Conservation (phyloP, 2,113 vertebrate genomes). For the Pogona vitticeps region DNA sequence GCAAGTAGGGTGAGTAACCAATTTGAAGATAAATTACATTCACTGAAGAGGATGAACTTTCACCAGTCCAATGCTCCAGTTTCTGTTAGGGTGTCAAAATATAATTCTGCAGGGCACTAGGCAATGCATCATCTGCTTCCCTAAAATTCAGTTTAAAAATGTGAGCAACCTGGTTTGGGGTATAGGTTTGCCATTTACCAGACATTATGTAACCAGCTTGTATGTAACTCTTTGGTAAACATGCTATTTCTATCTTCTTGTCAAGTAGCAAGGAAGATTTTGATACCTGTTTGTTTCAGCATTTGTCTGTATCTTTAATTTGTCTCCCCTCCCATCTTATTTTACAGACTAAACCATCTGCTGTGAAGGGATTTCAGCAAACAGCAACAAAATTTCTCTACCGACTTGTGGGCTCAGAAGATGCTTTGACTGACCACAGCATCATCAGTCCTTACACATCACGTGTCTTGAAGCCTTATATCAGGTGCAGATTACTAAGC, state of each 20-base stretch:
- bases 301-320: not conserved
- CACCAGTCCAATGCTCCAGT: not conserved
- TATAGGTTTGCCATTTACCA: not conserved
- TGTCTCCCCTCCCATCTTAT: slow-evolving; percentile 26
- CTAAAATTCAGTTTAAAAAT: not conserved
- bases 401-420: slow-evolving; percentile 89
- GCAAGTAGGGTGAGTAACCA: not conserved
- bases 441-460: slow-evolving; percentile 95
- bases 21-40: not conserved
- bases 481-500: slow-evolving; percentile 81
- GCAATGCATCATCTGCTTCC: not conserved
- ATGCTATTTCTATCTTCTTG: not conserved
- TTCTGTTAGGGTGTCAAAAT: not conserved
- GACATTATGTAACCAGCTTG: not conserved
- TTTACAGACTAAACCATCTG: slow-evolving; percentile 78
- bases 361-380: slow-evolving; percentile 79
- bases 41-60: not conserved
- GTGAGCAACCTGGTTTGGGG: not conserved
- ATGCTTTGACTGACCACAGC: slow-evolving; percentile 81
- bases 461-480: slow-evolving; percentile 91
- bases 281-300: not conserved
- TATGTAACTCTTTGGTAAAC: not conserved
- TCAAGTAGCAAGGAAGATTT: not conserved
- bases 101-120: not conserved
- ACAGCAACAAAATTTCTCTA: slow-evolving; percentile 86